Percentiles rank a stretch among this genome's conserved stretches.
Evolutionary conservation across 2,888 invertebrate genomes (phyloP).

Genomic region (Rhagium mordax): DNA sequence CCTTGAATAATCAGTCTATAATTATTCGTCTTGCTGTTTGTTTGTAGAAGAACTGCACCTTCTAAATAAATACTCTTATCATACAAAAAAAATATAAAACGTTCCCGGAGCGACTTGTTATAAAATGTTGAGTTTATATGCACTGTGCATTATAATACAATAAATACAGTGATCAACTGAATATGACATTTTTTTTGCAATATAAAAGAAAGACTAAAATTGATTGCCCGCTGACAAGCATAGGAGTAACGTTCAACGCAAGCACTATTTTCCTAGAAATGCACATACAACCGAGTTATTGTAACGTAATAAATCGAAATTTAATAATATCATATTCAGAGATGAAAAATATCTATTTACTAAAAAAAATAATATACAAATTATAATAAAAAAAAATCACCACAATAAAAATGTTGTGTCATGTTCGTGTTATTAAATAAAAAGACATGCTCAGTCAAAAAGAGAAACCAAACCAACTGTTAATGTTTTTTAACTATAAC

Average conservation of each 20-base stretch:
- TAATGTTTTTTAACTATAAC: constrained; percentile 16
- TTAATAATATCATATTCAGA: constrained; percentile 19
- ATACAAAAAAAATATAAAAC: too few relatives aligned
- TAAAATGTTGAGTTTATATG: constrained; percentile 25
- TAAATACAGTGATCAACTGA: constrained; percentile 23
- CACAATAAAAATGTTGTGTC: constrained; percentile 35
- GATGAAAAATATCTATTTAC: constrained; percentile 16
- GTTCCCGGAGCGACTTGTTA: background rate
- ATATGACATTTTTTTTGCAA: background rate
- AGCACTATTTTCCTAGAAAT: background rate
- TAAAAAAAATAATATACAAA: constrained; percentile 34
- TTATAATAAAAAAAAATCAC: constrained; percentile 32
- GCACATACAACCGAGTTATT: too few relatives aligned
- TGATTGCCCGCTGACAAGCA: background rate
- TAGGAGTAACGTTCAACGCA: background rate
- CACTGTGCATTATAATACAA: constrained; percentile 26
- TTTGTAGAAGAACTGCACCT: too few relatives aligned
- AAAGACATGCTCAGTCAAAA: constrained; percentile 37
- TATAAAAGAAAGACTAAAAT: background rate
- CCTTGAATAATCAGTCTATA: too few relatives aligned
- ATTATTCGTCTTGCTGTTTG: too few relatives aligned
- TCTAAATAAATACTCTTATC: too few relatives aligned
- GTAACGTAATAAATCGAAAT: background rate
- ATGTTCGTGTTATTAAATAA: constrained; percentile 32
- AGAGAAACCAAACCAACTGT: constrained; percentile 46